Conservation (phyloP, 2,113 vertebrate species). For the Sakesphorus luctuosus region DNA sequence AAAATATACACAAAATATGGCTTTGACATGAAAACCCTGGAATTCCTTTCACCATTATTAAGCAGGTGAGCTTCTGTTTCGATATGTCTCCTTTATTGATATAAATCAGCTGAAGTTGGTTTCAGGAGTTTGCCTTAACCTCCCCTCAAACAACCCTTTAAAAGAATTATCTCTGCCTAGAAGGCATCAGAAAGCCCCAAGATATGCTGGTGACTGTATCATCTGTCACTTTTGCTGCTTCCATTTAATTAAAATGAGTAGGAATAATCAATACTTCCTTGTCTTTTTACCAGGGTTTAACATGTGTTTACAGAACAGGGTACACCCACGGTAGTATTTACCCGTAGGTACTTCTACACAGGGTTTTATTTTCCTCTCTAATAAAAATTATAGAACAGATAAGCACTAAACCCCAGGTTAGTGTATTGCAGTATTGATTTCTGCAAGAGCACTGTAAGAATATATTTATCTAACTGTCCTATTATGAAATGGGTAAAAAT, state of each 20-base stretch:
- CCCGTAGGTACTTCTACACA: neutral
- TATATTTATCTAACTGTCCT: conserved; percentile 32
- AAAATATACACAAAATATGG: neutral
- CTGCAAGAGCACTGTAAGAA: neutral
- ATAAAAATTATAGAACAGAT: conserved; percentile 38
- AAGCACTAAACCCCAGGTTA: neutral
- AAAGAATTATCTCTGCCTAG: neutral
- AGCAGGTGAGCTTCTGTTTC: neutral
- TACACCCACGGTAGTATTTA: neutral
- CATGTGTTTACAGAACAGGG: neutral
- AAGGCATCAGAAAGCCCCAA: neutral
- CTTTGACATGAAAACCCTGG: neutral
- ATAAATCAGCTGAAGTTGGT: neutral
- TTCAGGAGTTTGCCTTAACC: neutral
- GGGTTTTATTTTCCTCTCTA: neutral
- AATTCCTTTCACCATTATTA: neutral
- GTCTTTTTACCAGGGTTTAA: neutral
- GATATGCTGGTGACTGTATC: neutral
- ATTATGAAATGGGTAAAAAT: conserved; percentile 46
- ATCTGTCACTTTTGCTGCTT: neutral
- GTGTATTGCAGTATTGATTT: conserved; percentile 42
- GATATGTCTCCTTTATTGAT: neutral
- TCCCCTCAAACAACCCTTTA: neutral
- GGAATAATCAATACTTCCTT: conserved; percentile 2
- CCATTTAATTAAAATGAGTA: neutral